Conservation (phyloP, 2,888 invertebrate species). For the Selenia dentaria region DNA sequence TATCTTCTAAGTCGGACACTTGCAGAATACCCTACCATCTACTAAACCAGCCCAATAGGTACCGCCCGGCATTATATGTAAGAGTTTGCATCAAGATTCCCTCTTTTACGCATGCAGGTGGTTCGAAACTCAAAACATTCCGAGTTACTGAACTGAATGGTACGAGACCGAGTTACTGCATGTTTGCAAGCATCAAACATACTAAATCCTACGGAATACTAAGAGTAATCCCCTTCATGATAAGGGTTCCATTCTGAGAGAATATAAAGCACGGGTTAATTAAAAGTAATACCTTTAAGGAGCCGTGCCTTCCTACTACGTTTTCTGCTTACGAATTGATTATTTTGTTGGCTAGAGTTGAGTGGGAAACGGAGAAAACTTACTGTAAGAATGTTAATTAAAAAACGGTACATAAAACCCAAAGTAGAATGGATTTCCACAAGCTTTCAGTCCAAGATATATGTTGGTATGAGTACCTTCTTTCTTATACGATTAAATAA, state of each 20-base stretch:
- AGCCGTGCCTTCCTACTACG: conserved; percentile 17
- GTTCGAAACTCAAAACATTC: too few relatives aligned
- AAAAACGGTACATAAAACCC: too few relatives aligned
- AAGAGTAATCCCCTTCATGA: conserved; percentile 26
- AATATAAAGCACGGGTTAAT: conserved; percentile 26
- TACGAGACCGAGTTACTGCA: conserved; percentile 1
- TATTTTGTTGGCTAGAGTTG: conserved; percentile 10
- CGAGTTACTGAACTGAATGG: not conserved
- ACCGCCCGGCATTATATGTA: too few relatives aligned
- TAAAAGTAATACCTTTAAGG: conserved; percentile 27
- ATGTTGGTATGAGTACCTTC: too few relatives aligned
- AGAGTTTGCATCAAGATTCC: too few relatives aligned
- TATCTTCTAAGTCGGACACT: too few relatives aligned
- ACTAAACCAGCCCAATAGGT: too few relatives aligned
- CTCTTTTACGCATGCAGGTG: too few relatives aligned
- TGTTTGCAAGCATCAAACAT: not conserved
- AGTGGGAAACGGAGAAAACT: conserved; percentile 1
- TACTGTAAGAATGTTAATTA: conserved; percentile 9
- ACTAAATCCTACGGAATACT: conserved; percentile 17
- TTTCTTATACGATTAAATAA: too few relatives aligned
- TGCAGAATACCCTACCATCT: too few relatives aligned
- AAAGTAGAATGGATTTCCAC: too few relatives aligned
- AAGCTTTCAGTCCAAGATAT: too few relatives aligned
- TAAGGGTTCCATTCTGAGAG: conserved; percentile 25
- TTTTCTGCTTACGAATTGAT: conserved; percentile 22